Evolutionary conservation across 2,797 vertebrate species (phyloP).

Genomic region (Cirrhinus mrigala): DNA sequence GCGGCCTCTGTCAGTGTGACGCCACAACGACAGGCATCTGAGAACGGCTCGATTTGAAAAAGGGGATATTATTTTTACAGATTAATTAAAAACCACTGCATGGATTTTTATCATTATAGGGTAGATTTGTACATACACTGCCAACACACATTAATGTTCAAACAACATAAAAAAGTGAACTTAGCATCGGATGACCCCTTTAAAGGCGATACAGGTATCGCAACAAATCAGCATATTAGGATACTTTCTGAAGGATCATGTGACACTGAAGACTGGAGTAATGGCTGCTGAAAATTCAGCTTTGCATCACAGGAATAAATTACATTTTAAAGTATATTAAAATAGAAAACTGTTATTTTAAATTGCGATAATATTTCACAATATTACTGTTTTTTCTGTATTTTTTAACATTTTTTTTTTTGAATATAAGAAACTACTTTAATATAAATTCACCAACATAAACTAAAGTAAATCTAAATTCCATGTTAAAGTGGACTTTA

Average conservation of each 20-base stretch:
- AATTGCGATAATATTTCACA: background rate
- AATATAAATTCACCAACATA: background rate
- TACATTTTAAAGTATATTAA: background rate
- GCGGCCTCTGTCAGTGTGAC: no score
- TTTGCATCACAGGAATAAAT: background rate
- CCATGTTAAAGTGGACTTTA: background rate
- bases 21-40: no score
- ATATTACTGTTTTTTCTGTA: background rate
- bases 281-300: background rate
- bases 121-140: no score
- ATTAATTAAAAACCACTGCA: no score
- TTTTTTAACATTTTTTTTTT: background rate
- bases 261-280: background rate
- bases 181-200: no score
- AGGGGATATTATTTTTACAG: no score
- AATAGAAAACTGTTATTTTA: background rate
- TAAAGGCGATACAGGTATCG: no score
- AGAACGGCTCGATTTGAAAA: no score
- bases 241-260: background rate
- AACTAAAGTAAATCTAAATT: background rate
- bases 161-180: no score
- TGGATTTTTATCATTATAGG: no score
- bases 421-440: background rate
- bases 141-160: no score
- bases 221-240: background rate